Evolutionary conservation across 64 coral and sea anemone species (phyloP), one percentile per base, ranked within the genome.

Genomic region (Montipora efflorescens): DNA sequence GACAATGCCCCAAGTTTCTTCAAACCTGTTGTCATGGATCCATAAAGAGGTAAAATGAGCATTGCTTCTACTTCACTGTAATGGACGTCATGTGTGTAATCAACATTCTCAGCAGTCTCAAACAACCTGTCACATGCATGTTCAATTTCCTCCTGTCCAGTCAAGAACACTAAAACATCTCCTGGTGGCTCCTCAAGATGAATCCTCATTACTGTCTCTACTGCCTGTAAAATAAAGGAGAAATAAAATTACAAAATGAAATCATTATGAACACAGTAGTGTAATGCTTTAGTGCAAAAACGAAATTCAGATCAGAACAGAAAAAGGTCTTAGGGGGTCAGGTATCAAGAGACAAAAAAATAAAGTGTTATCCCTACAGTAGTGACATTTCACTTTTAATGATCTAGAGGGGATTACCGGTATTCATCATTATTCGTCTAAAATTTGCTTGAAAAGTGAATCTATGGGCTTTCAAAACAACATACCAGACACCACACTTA

Each of bases 71-170:
- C 82, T 10, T 90, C 85, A 66, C 36, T 68, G 81, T 82, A 89
- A 58, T 75, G 79, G 9, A 98, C 90, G 90, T 98, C 96, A 47
- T 98, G 90, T 36, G 80, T 93, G 55, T 98, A 98, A 64, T 98
- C 96, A 1, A 98, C 80, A 50, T 95, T 93, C 77, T 98, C 96
- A 52, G 96, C 96, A 87, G 67, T 80, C 43, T 95, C 87, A 90
- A 93, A 98, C 53, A 98, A 48, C 81, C 88, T 95, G 81, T 98
- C 96, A 91, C 96, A 98, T 67, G 88, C 89, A 89, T 83, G 48
- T 57, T 98, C 96, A 81, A 98, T 98, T 69, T 98, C 96, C 49
- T 98, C 93, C 58, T 98, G 96, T 4, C 96, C 96, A 25, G 96
- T 98, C 45, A 98, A 73, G 68, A 98, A 98, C 9, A 98, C 66